A percentile compares a stretch with the other conserved stretches of the same genome.
Conservation (phyloP, 2,113 vertebrate species). For the Pachypanchax playfairii region DNA sequence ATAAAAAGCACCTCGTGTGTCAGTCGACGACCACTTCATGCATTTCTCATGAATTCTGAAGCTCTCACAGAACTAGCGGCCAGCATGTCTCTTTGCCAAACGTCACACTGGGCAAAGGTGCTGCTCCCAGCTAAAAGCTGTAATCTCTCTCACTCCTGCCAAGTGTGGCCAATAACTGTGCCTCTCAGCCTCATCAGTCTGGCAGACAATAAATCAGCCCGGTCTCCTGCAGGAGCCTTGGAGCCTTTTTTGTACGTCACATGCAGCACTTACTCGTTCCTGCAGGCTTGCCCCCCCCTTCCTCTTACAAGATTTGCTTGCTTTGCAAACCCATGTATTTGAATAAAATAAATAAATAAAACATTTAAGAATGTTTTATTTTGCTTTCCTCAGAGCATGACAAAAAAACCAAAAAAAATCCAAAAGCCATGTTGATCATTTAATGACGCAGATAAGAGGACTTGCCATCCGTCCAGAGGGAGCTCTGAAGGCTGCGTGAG, state of each 20-base stretch:
- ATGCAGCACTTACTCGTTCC: slow-evolving; percentile 35
- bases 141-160: slow-evolving; percentile 56
- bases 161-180: slow-evolving; percentile 41
- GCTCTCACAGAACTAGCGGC: slow-evolving; percentile 21
- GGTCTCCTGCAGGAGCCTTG: slow-evolving; percentile 42
- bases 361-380: slow-evolving; percentile 2
- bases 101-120: slow-evolving; percentile 51
- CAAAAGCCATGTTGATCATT: slow-evolving; percentile 45
- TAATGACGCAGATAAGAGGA: slow-evolving; percentile 35
- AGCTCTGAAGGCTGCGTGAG: slow-evolving; percentile 34
- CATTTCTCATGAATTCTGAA: slow-evolving; percentile 17
- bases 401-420: slow-evolving; percentile 38
- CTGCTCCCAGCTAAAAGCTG: slow-evolving; percentile 52
- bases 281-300: slow-evolving; percentile 33
- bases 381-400: not conserved
- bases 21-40: slow-evolving; percentile 12
- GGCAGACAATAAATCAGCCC: slow-evolving; percentile 51
- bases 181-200: slow-evolving; percentile 58
- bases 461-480: slow-evolving; percentile 42
- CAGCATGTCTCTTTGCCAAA: slow-evolving; percentile 35
- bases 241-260: slow-evolving; percentile 40
- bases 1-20: not conserved
- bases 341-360: not conserved
- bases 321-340: slow-evolving; percentile 23
- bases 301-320: slow-evolving; percentile 18